Evolutionary conservation across 1,140 invertebrate genomes (phyloP).

Genomic region (Zeugodacus cucurbitae): DNA sequence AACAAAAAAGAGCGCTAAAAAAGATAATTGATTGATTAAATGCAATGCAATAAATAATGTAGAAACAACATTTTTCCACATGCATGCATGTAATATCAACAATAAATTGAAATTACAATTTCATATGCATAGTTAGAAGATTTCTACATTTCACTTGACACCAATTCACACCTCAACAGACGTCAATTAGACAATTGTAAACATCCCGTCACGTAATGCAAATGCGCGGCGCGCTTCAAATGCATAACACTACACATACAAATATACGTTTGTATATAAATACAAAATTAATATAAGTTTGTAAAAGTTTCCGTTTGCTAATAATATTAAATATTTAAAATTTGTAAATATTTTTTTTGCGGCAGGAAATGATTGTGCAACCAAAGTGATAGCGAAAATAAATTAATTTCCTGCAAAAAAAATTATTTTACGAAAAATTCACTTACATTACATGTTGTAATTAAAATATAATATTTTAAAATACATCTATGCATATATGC

Average conservation of each 20-base stretch:
- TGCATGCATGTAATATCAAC: neutral
- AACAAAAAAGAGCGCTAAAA: no score
- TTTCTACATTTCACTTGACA: neutral
- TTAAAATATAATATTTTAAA: neutral
- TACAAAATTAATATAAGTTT: neutral
- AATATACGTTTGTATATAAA: neutral
- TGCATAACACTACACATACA: neutral
- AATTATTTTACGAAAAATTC: neutral
- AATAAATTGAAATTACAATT: neutral
- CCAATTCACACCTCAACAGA: conserved; percentile 46
- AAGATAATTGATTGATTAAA: no score
- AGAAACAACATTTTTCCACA: no score
- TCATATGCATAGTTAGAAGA: neutral
- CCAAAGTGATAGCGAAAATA: neutral
- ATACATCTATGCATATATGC: neutral
- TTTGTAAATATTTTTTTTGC: neutral
- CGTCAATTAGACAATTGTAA: conserved; percentile 62
- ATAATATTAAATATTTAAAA: neutral
- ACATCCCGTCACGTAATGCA: conserved; percentile 60
- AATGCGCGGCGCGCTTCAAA: neutral
- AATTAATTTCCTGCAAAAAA: neutral
- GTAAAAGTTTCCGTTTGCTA: neutral
- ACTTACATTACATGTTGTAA: neutral
- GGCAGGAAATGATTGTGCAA: neutral
- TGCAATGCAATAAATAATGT: no score